Evolutionary conservation across 2,797 vertebrate genomes (phyloP).

Genomic region (Lepilemur ruficaudatus): DNA sequence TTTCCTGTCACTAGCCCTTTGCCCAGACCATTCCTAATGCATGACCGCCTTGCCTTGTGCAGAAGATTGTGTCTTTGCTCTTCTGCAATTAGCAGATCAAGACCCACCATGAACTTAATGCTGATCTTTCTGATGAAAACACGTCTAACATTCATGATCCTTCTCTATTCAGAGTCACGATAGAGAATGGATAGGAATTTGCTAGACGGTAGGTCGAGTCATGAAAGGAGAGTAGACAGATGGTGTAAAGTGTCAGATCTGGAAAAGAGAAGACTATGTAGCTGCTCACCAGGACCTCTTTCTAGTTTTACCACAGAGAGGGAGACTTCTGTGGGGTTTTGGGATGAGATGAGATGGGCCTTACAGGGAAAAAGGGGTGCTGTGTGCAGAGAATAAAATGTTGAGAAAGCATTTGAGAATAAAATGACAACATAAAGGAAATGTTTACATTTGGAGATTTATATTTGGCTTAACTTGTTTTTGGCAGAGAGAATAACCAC

Average conservation of each 20-base stretch:
- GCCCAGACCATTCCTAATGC: not conserved
- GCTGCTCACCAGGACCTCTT: not conserved
- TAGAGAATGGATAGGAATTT: not conserved
- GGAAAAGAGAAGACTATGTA: not conserved
- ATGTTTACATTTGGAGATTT: constrained; percentile 37
- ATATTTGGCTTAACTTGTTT: constrained; percentile 35
- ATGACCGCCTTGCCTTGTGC: not conserved
- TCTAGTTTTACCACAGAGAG: not conserved
- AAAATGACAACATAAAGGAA: not conserved
- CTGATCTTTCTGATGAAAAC: constrained; percentile 23
- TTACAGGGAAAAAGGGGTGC: not conserved
- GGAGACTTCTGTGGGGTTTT: not conserved
- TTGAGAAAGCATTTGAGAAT: not conserved
- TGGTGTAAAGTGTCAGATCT: not conserved
- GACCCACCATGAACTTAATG: not conserved
- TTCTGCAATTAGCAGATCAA: constrained; percentile 51
- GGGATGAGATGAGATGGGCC: not conserved
- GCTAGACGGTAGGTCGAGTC: not conserved
- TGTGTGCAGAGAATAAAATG: not conserved
- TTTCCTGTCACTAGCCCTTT: not conserved
- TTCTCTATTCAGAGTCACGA: not conserved
- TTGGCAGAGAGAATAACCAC: not conserved
- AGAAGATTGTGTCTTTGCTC: not conserved
- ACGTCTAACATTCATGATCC: not conserved
- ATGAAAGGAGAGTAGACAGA: not conserved